A percentile compares a stretch with the other conserved stretches of the same genome.
phyloP scores from a whole-genome alignment of 2,888 invertebrate genomes.

The Bombyx huttoni region DNA sequence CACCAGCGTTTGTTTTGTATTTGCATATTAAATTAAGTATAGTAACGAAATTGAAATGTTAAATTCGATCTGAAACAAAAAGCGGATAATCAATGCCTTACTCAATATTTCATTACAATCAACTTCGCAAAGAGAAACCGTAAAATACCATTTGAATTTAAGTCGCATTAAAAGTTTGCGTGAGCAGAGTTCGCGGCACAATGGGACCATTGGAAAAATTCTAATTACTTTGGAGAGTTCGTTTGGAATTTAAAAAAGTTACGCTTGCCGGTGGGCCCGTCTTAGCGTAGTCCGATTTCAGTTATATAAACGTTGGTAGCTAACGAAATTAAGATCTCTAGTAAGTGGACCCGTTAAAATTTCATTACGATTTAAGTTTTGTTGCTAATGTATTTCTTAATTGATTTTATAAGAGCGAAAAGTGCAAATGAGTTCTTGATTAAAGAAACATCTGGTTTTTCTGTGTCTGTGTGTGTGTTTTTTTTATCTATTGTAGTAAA shows the following conservation, averaged over 20 bases:
- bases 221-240: slow-evolving; percentile 64
- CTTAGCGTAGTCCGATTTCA: slow-evolving; percentile 11
- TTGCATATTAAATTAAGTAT: not conserved
- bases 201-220: slow-evolving; percentile 64
- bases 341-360: not conserved
- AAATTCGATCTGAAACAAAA: slow-evolving; percentile 7
- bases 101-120: slow-evolving; percentile 46
- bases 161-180: slow-evolving; percentile 68
- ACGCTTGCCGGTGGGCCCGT: slow-evolving; percentile 27
- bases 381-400: not conserved
- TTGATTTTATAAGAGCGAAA: too few species aligned
- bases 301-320: not conserved
- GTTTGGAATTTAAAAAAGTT: slow-evolving; percentile 58
- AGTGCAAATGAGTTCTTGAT: too few species aligned
- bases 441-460: too few species aligned
- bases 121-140: slow-evolving; percentile 50
- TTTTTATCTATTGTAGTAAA: too few species aligned
- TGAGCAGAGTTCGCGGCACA: slow-evolving; percentile 58
- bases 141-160: slow-evolving; percentile 65
- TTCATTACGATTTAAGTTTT: not conserved
- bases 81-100: slow-evolving; percentile 19
- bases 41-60: not conserved
- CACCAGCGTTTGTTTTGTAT: not conserved
- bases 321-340: not conserved
- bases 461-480: too few species aligned